These are phyloP conservation scores for Antedon mediterranea DNA, from an alignment of 53 echinoderm and acorn worm genomes.

Conservation along the genomic window DNA sequence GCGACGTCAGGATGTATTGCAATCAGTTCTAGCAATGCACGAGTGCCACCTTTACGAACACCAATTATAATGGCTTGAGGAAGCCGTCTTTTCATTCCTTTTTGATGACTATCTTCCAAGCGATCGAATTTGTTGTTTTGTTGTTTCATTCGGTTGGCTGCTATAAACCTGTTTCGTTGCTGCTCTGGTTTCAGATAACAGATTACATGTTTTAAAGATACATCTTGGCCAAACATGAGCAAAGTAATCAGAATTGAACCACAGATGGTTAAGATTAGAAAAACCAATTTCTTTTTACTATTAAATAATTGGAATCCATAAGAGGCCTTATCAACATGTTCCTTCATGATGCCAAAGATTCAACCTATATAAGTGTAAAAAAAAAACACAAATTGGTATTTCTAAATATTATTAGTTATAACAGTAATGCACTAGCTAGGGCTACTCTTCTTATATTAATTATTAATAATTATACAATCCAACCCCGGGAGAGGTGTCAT, in stretches of 20 bases:
- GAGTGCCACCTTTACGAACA: conserved; percentile 80
- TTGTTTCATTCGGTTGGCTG: neutral
- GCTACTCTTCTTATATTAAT: no score
- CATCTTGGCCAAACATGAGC: neutral
- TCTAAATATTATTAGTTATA: no score
- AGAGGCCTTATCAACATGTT: neutral
- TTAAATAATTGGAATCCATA: neutral
- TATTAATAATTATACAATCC: no score
- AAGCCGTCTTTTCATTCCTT: conserved; percentile 26
- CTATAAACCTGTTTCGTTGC: neutral
- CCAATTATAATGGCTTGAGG: conserved; percentile 87
- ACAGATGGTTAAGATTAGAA: neutral
- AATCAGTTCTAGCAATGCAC: conserved; percentile 83
- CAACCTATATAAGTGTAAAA: no score
- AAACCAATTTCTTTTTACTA: neutral
- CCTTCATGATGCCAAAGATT: neutral
- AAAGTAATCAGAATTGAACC: neutral
- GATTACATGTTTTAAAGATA: neutral
- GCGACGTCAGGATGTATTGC: conserved; percentile 68
- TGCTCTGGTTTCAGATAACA: neutral
- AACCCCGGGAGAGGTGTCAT: no score
- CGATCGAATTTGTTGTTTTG: neutral
- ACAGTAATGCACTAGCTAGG: no score
- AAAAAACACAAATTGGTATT: no score
- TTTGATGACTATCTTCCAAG: conserved; percentile 5